A percentile compares a stretch with the other conserved stretches of the same genome.
Evolutionary conservation across 2,113 vertebrate genomes (phyloP).

Genomic region (Fregetta grallaria): DNA sequence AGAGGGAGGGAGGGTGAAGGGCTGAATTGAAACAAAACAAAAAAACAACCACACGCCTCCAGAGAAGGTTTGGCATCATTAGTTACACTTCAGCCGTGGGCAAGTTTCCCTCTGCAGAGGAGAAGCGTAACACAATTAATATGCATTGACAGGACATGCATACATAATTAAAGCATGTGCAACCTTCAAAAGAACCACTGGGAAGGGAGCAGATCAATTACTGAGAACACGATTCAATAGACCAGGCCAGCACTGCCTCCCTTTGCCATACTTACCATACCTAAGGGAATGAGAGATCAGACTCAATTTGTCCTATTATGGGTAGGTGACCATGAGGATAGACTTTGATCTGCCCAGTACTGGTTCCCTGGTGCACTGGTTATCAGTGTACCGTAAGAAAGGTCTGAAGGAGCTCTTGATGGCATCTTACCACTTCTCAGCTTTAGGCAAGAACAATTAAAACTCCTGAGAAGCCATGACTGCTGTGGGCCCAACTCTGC

Average conservation of each 20-base stretch:
- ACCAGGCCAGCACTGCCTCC: background rate
- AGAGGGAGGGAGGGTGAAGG: background rate
- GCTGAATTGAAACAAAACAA: background rate
- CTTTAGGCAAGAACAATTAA: background rate
- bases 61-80: conserved; percentile 71
- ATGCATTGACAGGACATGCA: conserved; percentile 67
- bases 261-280: background rate
- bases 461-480: background rate
- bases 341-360: background rate
- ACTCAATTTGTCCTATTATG: background rate
- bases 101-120: conserved; percentile 63
- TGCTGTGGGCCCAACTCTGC: background rate
- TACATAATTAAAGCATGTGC: conserved; percentile 67
- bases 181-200: conserved; percentile 63
- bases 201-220: conserved; percentile 11
- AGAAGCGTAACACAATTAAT: conserved; percentile 74
- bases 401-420: background rate
- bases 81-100: conserved; percentile 65
- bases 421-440: background rate
- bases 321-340: background rate
- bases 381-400: background rate
- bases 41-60: conserved; percentile 18
- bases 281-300: background rate
- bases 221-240: background rate
- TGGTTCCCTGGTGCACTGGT: background rate